Percentiles rank a stretch among this genome's conserved stretches.
phyloP scores from a whole-genome alignment of 2,113 vertebrate species.

The Lates calcarifer region DNA sequence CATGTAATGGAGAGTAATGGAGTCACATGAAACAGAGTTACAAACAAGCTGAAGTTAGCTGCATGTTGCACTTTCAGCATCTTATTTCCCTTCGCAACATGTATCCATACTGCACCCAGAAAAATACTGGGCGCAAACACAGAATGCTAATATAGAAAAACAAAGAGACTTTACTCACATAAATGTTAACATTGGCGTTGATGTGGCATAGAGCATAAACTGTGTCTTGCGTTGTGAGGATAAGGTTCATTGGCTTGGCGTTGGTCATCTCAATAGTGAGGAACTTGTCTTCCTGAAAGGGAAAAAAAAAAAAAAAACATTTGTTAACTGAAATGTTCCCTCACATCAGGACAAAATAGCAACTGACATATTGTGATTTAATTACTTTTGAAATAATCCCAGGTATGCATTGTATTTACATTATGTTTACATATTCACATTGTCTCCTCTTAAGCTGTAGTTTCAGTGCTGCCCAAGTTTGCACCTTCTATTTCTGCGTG shows the following conservation, averaged over 20 bases:
- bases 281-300: background rate
- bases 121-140: background rate
- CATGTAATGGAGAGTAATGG: background rate
- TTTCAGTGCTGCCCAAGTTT: constrained; percentile 9
- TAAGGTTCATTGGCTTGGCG: constrained; percentile 66
- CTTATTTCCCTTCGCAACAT: background rate
- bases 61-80: background rate
- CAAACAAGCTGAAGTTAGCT: background rate
- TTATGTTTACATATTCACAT: background rate
- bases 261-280: constrained; percentile 41
- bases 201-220: accelerated
- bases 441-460: background rate
- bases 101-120: background rate
- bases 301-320: background rate
- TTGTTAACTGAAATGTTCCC: background rate
- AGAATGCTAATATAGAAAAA: background rate
- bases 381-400: background rate
- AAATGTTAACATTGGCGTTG: constrained; percentile 38
- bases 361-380: background rate
- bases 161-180: constrained; percentile 68
- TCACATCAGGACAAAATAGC: background rate
- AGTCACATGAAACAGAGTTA: background rate
- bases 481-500: background rate
- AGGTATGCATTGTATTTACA: background rate
- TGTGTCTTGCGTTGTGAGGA: constrained; percentile 41